phyloP scores from a whole-genome alignment of 37 sponge, comb jelly and placozoan genomes.

The Diacarnus erythraeanus region DNA sequence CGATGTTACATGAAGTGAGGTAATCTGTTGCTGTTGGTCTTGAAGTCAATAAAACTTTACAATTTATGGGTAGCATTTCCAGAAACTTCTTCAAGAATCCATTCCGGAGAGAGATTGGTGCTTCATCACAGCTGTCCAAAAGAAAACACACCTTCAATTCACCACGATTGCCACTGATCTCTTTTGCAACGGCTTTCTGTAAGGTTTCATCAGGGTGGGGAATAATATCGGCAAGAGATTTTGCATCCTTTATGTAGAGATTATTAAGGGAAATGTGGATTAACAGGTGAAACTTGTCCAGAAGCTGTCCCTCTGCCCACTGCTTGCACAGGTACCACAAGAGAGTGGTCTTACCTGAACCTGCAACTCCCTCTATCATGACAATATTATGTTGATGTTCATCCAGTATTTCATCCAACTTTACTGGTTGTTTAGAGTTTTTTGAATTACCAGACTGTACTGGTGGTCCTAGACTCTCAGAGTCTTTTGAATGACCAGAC shows the following conservation, averaged over 20 bases:
- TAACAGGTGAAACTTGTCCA: not conserved
- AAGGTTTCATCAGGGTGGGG: not conserved
- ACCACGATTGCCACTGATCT: not conserved
- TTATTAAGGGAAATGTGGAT: not conserved
- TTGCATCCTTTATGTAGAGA: not conserved
- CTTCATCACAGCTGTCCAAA: not conserved
- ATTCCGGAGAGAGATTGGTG: not conserved
- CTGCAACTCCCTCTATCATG: not conserved
- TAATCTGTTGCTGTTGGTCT: not conserved
- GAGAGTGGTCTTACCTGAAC: not conserved
- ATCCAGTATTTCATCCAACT: not conserved
- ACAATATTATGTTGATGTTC: not conserved
- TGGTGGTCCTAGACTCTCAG: not conserved
- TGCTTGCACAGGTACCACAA: not conserved
- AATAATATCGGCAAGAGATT: not conserved
- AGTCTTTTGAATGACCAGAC: not conserved
- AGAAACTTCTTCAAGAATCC: not conserved
- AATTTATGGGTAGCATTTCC: not conserved
- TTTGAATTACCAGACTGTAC: not conserved
- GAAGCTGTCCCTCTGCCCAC: not conserved
- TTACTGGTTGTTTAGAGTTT: not conserved
- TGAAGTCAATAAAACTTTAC: not conserved
- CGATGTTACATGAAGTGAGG: not conserved
- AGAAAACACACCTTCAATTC: not conserved
- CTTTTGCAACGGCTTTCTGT: not conserved